These are phyloP conservation scores for Hemicordylus capensis DNA, from an alignment of 2,113 vertebrate genomes.

Conservation along the genomic window DNA sequence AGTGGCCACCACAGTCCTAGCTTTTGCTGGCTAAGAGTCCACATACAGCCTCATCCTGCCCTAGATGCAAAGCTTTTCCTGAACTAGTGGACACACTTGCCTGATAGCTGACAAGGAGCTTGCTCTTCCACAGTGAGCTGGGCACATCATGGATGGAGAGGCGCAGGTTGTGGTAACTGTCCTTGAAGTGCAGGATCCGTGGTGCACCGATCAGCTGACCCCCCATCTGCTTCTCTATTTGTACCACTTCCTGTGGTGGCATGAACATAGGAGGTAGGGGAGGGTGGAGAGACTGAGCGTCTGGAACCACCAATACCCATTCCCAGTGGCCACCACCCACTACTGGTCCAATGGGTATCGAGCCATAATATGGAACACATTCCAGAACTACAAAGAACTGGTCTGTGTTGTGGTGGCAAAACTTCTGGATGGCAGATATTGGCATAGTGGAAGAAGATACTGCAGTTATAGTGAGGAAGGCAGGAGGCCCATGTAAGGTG, in stretches of 20 bases:
- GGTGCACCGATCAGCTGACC: slow-evolving; percentile 96
- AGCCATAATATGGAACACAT: neutral
- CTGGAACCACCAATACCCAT: neutral
- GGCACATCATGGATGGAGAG: slow-evolving; percentile 98
- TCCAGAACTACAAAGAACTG: rapidly evolving
- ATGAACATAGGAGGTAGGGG: neutral
- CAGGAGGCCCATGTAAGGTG: neutral
- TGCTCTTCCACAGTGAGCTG: slow-evolving; percentile 97
- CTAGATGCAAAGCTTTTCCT: neutral
- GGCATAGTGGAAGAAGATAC: neutral
- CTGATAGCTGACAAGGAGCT: slow-evolving; percentile 96
- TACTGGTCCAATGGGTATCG: no score
- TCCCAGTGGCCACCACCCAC: neutral
- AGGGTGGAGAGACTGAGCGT: neutral
- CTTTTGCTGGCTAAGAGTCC: neutral
- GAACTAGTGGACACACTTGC: slow-evolving; percentile 58
- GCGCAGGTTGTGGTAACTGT: slow-evolving; percentile 98
- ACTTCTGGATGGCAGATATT: neutral
- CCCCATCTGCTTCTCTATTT: slow-evolving; percentile 96
- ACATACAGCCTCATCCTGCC: neutral
- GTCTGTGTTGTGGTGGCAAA: neutral
- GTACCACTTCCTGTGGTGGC: slow-evolving; percentile 89
- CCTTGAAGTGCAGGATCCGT: slow-evolving; percentile 95
- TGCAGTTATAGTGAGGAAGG: neutral
- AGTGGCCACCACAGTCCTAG: no score